Conservation (phyloP, 2,888 invertebrate genomes). For the Nudaria mundana region DNA sequence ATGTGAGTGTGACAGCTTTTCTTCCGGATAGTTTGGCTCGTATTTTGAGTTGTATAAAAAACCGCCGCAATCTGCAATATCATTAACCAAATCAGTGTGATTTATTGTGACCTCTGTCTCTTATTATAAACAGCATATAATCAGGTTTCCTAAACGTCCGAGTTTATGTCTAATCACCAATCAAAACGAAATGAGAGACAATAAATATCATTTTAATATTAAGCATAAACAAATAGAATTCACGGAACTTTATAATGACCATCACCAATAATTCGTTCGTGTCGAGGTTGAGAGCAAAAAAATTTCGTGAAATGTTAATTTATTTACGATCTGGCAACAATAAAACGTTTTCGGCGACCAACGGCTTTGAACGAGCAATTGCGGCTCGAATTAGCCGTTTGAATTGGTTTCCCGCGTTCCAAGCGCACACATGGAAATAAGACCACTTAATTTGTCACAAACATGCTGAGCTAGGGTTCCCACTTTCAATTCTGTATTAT, state of each 20-base stretch:
- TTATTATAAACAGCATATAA: too few relatives aligned
- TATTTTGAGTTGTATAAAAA: too few relatives aligned
- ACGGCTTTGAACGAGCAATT: constrained; percentile 42
- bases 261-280: constrained; percentile 42
- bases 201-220: not conserved
- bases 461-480: constrained; percentile 30
- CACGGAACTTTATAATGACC: constrained; percentile 18
- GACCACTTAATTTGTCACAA: constrained; percentile 42
- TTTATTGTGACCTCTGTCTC: too few relatives aligned
- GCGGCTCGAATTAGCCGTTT: constrained; percentile 70
- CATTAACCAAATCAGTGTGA: too few relatives aligned
- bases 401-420: constrained; percentile 59
- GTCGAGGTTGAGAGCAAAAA: constrained; percentile 39
- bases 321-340: constrained; percentile 61
- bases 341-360: constrained; percentile 35
- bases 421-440: constrained; percentile 46
- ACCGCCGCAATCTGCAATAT: too few relatives aligned
- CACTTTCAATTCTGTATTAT: not conserved
- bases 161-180: too few relatives aligned
- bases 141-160: too few relatives aligned
- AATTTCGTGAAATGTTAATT: constrained; percentile 43
- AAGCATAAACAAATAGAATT: constrained; percentile 19
- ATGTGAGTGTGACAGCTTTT: too few relatives aligned
- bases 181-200: too few relatives aligned
- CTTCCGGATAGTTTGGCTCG: too few relatives aligned